Base-by-base conservation (phyloP, 2,888 invertebrate species). In the Rambutsinella grinnellia region DNA sequence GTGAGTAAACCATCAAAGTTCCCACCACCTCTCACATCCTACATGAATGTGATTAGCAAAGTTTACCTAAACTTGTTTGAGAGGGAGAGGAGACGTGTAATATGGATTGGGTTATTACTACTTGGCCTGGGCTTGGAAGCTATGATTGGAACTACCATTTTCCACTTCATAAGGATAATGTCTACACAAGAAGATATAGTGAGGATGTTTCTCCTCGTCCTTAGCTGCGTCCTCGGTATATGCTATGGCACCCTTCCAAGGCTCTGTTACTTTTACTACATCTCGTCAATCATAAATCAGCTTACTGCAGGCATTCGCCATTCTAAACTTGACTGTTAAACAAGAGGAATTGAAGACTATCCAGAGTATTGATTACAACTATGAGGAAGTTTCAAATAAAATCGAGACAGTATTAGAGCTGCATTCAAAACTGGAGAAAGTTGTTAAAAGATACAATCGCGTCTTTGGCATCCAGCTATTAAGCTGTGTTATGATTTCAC, bases 381-480 rank as follows among this genome's bases (percentile, higher is more conserved):
- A n/a, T n/a, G n/a, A n/a, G n/a, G 8, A 15, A 19, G 15, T 28
- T 13, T 49, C 51, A 17, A 19, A 47, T 3, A 36, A 26, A 23
- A 51, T 71, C 6, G 19, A 26, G 23, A 44, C 6, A 47, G 19
- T 67, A 6, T 26, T 74, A n/a, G 74, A 74, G 17, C 47, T 74
- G 61, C 60, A 74, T 46, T 56, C 53, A 10, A 44, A 67, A 28
- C 15, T 67, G 67, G 74, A 74, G n/a, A 62, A 44, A 10, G 6
- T 67, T n/a, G 67, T 74, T 0, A 46, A 51, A 10, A 61, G 36
- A n/a, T 74, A 46, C 17, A 74, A 67, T n/a, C 5, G n/a, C 21
- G 24, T 21, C 1, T 74, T 67, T 57, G 74, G 74, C 19, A n/a
- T 62, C 19, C 74, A 53, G n/a, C 10, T 74, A 19, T 23, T 74